These are phyloP conservation scores for Hydrochoerus hydrochaeris DNA, from an alignment of 2,113 vertebrate genomes.

Conservation along the genomic window DNA sequence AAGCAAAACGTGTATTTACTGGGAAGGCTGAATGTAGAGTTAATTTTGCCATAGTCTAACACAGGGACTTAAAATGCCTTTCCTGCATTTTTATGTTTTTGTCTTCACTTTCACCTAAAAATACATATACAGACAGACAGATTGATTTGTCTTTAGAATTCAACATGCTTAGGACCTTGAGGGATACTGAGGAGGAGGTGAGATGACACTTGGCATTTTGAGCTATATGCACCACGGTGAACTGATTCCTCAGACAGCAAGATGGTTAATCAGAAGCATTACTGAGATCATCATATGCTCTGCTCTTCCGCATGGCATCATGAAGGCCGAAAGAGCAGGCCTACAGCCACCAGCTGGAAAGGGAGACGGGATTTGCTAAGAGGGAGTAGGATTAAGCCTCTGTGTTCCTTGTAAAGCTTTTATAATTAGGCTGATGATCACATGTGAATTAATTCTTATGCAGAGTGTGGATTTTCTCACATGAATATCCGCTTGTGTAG, in stretches of 20 bases:
- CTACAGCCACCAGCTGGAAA: background rate
- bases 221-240: background rate
- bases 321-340: background rate
- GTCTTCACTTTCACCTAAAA: background rate
- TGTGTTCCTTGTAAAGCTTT: background rate
- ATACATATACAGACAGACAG: too few relatives aligned
- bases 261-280: background rate
- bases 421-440: too few relatives aligned
- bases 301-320: background rate
- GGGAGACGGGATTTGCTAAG: background rate
- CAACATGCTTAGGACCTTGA: background rate
- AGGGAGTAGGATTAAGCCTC: background rate
- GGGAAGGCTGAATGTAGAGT: background rate
- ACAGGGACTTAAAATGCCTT: background rate
- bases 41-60: background rate
- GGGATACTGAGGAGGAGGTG: background rate
- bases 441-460: background rate
- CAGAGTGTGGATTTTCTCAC: background rate
- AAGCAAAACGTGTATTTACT: background rate
- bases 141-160: background rate
- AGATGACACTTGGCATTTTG: background rate
- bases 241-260: background rate
- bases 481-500: background rate
- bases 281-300: too few relatives aligned
- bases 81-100: background rate